phyloP scores from a whole-genome alignment of 2,888 invertebrate genomes.

The Drosophila melanosoma region DNA sequence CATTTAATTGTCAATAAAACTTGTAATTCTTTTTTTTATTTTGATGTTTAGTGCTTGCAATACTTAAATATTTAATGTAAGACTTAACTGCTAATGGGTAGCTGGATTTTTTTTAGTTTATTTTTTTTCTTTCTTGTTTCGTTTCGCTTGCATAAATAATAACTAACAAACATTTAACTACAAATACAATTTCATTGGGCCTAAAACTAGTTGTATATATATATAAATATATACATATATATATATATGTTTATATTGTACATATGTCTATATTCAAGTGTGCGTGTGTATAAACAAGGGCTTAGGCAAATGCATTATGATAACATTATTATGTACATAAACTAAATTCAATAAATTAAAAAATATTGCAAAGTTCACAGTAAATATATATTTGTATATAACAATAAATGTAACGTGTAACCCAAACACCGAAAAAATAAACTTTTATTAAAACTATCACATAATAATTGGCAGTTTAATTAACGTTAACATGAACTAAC shows the following conservation, averaged over 20 bases:
- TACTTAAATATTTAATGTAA: conserved; percentile 70
- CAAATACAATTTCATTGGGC: conserved; percentile 49
- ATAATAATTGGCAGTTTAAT: conserved; percentile 82
- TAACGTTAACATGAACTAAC: conserved; percentile 52
- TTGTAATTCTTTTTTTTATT: conserved; percentile 66
- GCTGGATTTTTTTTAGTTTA: conserved; percentile 25
- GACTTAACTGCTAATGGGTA: conserved; percentile 54
- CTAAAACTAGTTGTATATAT: conserved; percentile 34
- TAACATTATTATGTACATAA: conserved; percentile 65
- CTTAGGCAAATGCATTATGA: conserved; percentile 28
- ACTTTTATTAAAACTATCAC: conserved; percentile 79
- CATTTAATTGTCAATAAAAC: conserved; percentile 77
- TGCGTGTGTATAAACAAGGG: conserved; percentile 58
- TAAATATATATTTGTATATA: conserved; percentile 49
- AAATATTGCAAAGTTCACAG: conserved; percentile 74
- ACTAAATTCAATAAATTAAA: conserved; percentile 78
- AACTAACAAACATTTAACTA: conserved; percentile 82
- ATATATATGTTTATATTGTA: conserved; percentile 18
- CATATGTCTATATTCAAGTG: conserved; percentile 9
- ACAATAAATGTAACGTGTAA: conserved; percentile 63
- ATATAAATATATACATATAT: conserved; percentile 7
- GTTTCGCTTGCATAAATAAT: conserved; percentile 73
- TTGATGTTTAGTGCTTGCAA: conserved; percentile 72
- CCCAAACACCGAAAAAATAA: conserved; percentile 73
- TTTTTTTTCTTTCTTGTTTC: conserved; percentile 14